These are phyloP conservation scores for Cheilosia pagana DNA, from an alignment of 2,888 invertebrate genomes.

Conservation along the genomic window DNA sequence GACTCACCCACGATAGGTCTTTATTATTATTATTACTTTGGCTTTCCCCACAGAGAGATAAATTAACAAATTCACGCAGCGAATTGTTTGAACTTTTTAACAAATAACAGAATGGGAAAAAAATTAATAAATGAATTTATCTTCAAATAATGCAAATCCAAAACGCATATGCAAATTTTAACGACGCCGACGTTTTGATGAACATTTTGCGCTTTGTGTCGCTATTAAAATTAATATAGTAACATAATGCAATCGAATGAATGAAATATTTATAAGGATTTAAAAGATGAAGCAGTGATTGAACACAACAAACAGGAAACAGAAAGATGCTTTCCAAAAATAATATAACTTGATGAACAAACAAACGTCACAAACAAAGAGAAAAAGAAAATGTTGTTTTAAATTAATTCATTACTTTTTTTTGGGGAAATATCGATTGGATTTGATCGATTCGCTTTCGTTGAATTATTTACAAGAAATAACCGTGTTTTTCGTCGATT, in stretches of 20 bases:
- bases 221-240: slow-evolving; percentile 1
- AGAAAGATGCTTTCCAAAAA: slow-evolving; percentile 45
- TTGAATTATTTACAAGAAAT: slow-evolving; percentile 78
- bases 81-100: slow-evolving; percentile 43
- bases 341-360: slow-evolving; percentile 51
- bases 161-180: slow-evolving; percentile 33
- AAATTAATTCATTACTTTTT: slow-evolving; percentile 65
- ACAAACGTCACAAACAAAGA: slow-evolving; percentile 68
- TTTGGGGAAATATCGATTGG: slow-evolving; percentile 60
- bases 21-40: slow-evolving; percentile 53
- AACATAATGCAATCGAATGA: slow-evolving; percentile 46
- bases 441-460: slow-evolving; percentile 63
- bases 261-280: slow-evolving; percentile 17
- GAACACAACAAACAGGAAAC: slow-evolving; percentile 60
- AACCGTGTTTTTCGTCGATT: slow-evolving; percentile 18
- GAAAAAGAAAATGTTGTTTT: slow-evolving; percentile 19
- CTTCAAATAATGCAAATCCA: slow-evolving; percentile 47
- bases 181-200: slow-evolving; percentile 25
- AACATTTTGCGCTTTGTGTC: not conserved
- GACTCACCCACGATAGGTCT: slow-evolving; percentile 42
- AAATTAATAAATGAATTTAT: slow-evolving; percentile 12
- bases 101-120: slow-evolving; percentile 35
- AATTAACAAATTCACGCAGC: slow-evolving; percentile 48
- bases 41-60: slow-evolving; percentile 69
- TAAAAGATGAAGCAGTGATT: slow-evolving; percentile 58